phyloP scores from a whole-genome alignment of 2,113 vertebrate genomes.

The Notarius lentiginosus region DNA sequence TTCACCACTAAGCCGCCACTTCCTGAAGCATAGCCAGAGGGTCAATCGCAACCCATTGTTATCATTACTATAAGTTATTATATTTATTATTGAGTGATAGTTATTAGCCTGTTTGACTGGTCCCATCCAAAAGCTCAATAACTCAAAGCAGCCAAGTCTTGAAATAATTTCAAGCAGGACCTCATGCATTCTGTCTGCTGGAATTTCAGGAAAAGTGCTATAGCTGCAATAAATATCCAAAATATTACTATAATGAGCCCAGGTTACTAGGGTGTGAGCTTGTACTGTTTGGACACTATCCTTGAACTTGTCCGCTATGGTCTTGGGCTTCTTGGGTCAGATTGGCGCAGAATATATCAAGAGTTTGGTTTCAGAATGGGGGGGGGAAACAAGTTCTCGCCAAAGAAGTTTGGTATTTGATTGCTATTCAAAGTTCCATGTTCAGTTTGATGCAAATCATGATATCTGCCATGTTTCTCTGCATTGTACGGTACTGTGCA shows the following conservation, averaged over 20 bases:
- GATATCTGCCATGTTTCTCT: too few relatives aligned
- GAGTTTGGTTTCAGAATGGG: too few relatives aligned
- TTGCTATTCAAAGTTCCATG: too few relatives aligned
- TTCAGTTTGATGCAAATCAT: too few relatives aligned
- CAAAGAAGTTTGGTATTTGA: too few relatives aligned
- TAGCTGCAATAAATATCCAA: not conserved
- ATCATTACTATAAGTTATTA: not conserved
- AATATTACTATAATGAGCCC: not conserved
- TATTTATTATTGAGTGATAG: not conserved
- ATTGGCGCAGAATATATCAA: not conserved
- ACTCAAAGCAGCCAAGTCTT: not conserved
- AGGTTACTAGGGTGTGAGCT: not conserved
- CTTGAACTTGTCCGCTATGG: not conserved
- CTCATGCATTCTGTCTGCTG: not conserved
- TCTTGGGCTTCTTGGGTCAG: not conserved
- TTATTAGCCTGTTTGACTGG: too few relatives aligned
- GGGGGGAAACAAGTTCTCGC: too few relatives aligned
- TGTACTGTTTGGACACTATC: not conserved
- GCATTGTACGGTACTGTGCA: too few relatives aligned
- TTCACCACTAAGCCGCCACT: not conserved
- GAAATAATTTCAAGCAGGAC: not conserved
- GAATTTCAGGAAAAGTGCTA: not conserved
- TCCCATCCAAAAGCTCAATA: not conserved
- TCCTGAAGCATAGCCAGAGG: not conserved
- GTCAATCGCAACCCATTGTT: not conserved